Evolutionary conservation across 2,888 invertebrate species (phyloP).

Genomic region (Phanerotoma sp.): DNA sequence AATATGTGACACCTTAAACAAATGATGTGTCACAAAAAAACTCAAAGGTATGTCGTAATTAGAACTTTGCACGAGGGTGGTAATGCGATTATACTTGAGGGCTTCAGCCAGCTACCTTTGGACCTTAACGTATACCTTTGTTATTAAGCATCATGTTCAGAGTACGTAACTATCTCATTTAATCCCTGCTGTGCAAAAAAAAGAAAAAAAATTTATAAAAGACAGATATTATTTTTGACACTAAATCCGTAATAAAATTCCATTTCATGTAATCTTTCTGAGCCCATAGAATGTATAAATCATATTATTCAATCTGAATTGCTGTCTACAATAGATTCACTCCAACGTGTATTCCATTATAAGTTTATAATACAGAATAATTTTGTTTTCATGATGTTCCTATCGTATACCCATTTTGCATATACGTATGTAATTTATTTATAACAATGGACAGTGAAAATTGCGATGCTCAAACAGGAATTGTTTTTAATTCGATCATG

Average conservation of each 20-base stretch:
- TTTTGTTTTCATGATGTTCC: too few relatives aligned
- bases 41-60: slow-evolving; percentile 43
- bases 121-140: slow-evolving; percentile 48
- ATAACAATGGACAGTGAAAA: too few relatives aligned
- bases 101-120: slow-evolving; percentile 55
- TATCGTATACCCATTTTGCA: too few relatives aligned
- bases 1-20: neutral
- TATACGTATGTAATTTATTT: too few relatives aligned
- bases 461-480: too few relatives aligned
- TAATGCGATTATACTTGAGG: slow-evolving; percentile 56
- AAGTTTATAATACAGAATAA: too few relatives aligned
- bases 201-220: neutral
- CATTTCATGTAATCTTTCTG: too few relatives aligned
- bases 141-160: slow-evolving; percentile 41
- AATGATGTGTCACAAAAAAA: neutral
- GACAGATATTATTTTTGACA: slow-evolving; percentile 11
- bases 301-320: slow-evolving; percentile 19
- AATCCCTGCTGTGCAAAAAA: slow-evolving; percentile 13
- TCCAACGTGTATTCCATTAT: slow-evolving; percentile 3
- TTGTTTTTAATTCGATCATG: too few relatives aligned
- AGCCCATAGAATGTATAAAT: slow-evolving; percentile 12
- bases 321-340: slow-evolving; percentile 24
- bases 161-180: slow-evolving; percentile 44
- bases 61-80: slow-evolving; percentile 47
- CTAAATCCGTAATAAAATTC: slow-evolving; percentile 7